Conservation (phyloP, 2,888 invertebrate species). For the Drosophila setosimentum region DNA sequence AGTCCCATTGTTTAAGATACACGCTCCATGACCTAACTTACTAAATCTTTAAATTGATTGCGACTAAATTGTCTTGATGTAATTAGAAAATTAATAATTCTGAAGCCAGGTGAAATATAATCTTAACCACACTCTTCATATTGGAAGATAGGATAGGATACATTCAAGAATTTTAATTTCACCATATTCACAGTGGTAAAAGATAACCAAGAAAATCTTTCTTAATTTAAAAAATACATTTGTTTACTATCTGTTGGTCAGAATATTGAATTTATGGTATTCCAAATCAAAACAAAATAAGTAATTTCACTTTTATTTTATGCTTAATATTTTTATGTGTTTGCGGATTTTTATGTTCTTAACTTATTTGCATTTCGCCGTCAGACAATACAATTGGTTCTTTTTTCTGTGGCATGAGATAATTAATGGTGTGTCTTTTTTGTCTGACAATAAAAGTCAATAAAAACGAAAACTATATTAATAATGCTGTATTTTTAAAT, state of each 20-base stretch:
- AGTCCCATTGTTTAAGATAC: slow-evolving; percentile 59
- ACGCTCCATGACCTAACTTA: slow-evolving; percentile 72
- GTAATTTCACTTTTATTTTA: background rate
- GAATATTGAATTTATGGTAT: background rate
- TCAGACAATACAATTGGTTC: slow-evolving; percentile 28
- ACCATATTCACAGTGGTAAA: background rate
- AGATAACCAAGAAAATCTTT: background rate
- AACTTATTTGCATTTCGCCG: background rate
- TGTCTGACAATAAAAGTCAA: slow-evolving; percentile 16
- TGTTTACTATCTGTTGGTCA: background rate
- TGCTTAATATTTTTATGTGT: background rate
- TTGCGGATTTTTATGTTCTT: background rate
- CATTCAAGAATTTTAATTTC: background rate
- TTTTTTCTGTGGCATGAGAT: background rate
- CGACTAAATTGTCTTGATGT: slow-evolving; percentile 21
- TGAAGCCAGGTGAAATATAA: background rate
- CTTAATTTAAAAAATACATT: background rate
- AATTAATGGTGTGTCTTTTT: slow-evolving; percentile 1
- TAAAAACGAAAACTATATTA: slow-evolving; percentile 16
- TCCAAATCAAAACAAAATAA: slow-evolving; percentile 1
- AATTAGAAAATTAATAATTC: background rate
- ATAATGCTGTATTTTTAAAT: slow-evolving; percentile 27
- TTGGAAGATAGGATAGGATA: background rate
- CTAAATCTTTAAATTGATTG: slow-evolving; percentile 31
- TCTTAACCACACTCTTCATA: background rate